Evolutionary conservation across 2,113 vertebrate species (phyloP), one percentile per base, ranked within the genome.

Genomic region (human): DNA sequence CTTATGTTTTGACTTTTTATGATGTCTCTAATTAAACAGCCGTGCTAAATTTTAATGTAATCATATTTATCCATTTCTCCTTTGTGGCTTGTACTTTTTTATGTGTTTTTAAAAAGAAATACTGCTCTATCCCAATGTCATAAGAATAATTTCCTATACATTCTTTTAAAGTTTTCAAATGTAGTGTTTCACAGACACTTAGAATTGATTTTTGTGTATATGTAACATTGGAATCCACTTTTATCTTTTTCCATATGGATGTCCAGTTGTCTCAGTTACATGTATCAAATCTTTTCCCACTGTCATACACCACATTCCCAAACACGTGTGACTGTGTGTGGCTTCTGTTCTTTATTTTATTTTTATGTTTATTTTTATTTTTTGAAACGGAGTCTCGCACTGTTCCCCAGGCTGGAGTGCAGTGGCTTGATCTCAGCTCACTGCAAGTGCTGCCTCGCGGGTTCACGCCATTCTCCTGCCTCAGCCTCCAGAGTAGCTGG

Each of bases 1-100:
- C 17, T 92, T 40, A 3, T 61, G 64, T 70, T 93, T 94, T 76
- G n/a, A 59, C 22, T 70, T 89, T 90, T 89, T 64, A 8, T 84
- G 35, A 75, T 89, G 57, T 17, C 23, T 23, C 87, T 80, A 92
- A 85, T 91, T 82, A 4, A 66, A 35, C 20, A 52, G 32, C 84
- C 40, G 35, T 94, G 23, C 70, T 83, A 66, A 73, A 52, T 72
- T 72, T 55, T 50, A 55, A 55, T 76, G 10, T 5, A 25, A 5
- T 72, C 25, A 7, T 83, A 40, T 43, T 59, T 66, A 61, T 76
- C 57, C 59, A 22, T 76, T 48, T 25, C 13, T 70, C 57, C 12
- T 59, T 79, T 72, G 66, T 38, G 17, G 1, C 48, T 14, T 18
- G 16, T 55, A 27, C 57, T 40, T 72, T 45, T 25, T 57, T n/a